Evolutionary conservation across 92 coral and sea anemone genomes (phyloP).

Genomic region (Umimayanthus chanpuru): DNA sequence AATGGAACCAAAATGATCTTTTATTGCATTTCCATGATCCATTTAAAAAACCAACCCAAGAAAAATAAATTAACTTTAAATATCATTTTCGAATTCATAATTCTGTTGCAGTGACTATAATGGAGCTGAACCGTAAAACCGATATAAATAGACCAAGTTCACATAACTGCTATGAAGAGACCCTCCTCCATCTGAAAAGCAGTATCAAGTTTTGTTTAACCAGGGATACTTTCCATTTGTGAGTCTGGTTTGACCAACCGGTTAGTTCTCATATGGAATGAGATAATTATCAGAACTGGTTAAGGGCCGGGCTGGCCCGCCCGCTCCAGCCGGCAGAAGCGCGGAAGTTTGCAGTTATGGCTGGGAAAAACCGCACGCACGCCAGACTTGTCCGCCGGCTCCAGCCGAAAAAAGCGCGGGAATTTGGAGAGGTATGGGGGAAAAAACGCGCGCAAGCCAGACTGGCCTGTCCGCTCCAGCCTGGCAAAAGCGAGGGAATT

Average conservation of each 20-base stretch:
- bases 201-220: neutral
- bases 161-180: neutral
- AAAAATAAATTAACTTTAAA: slow-evolving; percentile 33
- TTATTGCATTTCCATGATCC: slow-evolving; percentile 27
- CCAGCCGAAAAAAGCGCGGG: no score
- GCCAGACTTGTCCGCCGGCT: no score
- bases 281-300: neutral
- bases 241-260: neutral
- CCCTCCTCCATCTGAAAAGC: neutral
- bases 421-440: no score
- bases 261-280: neutral
- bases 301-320: neutral
- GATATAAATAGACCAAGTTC: neutral
- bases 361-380: no score
- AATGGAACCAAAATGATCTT: slow-evolving; percentile 10
- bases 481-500: neutral
- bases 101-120: neutral
- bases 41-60: slow-evolving; percentile 27
- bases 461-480: neutral
- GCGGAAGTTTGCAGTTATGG: no score
- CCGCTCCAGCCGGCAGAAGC: no score
- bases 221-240: neutral
- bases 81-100: neutral
- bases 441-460: no score
- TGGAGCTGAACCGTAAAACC: neutral